Evolutionary conservation across 2,797 vertebrate genomes (phyloP).

Genomic region (Tamandua tetradactyla): DNA sequence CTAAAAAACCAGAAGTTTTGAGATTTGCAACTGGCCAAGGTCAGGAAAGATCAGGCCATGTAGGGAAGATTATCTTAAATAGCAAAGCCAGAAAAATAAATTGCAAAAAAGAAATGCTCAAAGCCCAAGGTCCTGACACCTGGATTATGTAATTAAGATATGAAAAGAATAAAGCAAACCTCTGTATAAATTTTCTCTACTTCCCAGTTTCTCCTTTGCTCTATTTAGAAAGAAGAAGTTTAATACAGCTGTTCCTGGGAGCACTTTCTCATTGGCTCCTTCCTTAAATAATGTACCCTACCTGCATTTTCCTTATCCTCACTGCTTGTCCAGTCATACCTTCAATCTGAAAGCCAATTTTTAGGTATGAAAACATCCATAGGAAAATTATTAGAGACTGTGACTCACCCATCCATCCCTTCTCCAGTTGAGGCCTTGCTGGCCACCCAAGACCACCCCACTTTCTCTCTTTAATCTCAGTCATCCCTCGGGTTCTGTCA

Average conservation of each 20-base stretch:
- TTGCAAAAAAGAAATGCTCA: background rate
- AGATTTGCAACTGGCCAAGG: background rate
- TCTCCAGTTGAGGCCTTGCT: background rate
- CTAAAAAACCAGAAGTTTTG: background rate
- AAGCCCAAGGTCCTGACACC: background rate
- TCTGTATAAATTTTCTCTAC: background rate
- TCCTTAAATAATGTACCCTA: background rate
- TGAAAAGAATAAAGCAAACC: background rate
- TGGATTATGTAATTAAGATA: background rate
- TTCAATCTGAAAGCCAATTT: background rate
- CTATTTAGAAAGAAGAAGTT: background rate
- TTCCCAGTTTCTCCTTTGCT: background rate
- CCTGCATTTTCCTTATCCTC: background rate
- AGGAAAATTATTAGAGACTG: background rate
- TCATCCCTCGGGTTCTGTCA: background rate
- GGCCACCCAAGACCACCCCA: background rate
- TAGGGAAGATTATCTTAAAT: background rate
- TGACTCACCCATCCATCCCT: background rate
- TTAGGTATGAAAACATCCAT: background rate
- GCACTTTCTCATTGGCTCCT: background rate
- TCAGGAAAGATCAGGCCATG: background rate
- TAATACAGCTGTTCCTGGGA: background rate
- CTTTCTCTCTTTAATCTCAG: background rate
- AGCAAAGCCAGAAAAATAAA: background rate
- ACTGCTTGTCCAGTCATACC: background rate